Percentiles rank a stretch among this genome's conserved stretches.
Evolutionary conservation across 2,888 invertebrate genomes (phyloP).

Genomic region (Harpalus rubripes): DNA sequence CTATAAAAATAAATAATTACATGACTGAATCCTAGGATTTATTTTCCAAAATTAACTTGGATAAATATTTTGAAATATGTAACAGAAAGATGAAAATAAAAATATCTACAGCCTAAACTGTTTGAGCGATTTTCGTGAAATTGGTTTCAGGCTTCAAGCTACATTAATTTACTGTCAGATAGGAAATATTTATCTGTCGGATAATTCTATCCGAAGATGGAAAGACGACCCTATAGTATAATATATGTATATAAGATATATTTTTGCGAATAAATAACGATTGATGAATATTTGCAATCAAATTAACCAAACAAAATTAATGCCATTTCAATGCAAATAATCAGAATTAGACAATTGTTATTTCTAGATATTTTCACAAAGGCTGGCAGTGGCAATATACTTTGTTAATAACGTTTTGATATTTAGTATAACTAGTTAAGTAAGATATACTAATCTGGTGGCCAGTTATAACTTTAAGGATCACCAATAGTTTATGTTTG

Average conservation of each 20-base stretch:
- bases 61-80: no score
- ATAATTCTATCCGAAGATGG: no score
- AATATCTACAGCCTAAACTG: no score
- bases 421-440: slow-evolving; percentile 58
- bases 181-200: no score
- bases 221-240: not conserved
- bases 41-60: no score
- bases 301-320: slow-evolving; percentile 53
- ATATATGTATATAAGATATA: slow-evolving; percentile 35
- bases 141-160: no score
- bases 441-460: slow-evolving; percentile 58
- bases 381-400: slow-evolving; percentile 77
- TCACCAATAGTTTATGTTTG: slow-evolving; percentile 53
- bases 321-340: slow-evolving; percentile 73
- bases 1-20: no score
- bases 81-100: no score
- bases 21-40: no score
- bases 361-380: slow-evolving; percentile 69
- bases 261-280: slow-evolving; percentile 28
- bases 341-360: slow-evolving; percentile 66
- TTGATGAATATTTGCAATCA: slow-evolving; percentile 42
- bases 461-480: slow-evolving; percentile 56
- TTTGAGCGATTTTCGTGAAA: no score
- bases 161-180: no score
- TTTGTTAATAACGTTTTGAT: slow-evolving; percentile 67